Percentiles rank a stretch among this genome's conserved stretches.
Conservation (phyloP, 1,140 invertebrate genomes). For the Venturia canescens region DNA sequence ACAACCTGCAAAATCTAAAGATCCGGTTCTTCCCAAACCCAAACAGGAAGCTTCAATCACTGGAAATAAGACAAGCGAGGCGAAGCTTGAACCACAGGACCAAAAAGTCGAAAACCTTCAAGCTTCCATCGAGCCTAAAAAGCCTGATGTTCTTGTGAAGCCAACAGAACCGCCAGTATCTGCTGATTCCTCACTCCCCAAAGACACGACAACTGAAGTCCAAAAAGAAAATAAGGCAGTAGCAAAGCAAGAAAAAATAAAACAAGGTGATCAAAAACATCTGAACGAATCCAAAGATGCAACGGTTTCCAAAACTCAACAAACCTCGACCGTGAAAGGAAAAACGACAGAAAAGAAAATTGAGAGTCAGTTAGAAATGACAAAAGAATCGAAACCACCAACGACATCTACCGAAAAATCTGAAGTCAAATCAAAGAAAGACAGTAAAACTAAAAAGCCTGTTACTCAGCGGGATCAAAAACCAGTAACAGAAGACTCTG, state of each 20-base stretch:
- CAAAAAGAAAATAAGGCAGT: conserved; percentile 2
- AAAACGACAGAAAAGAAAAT: not conserved
- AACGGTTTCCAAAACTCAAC: not conserved
- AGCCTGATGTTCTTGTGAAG: conserved; percentile 3
- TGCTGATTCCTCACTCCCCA: not conserved
- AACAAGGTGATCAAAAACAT: not conserved
- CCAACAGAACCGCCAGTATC: not conserved
- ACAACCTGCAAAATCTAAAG: not conserved
- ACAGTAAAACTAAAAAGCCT: not conserved
- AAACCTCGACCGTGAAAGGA: conserved; percentile 1
- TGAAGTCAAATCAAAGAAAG: conserved; percentile 11
- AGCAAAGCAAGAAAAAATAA: not conserved
- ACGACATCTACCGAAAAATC: not conserved
- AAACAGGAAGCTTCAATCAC: not conserved
- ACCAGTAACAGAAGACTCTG: not conserved
- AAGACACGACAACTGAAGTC: not conserved
- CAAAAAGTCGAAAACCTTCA: not conserved
- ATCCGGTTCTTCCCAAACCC: not conserved
- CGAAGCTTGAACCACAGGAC: not conserved
- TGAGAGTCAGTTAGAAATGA: not conserved
- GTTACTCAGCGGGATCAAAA: not conserved
- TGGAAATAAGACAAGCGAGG: not conserved
- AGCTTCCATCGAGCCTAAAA: not conserved
- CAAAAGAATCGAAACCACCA: not conserved
- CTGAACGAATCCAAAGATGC: not conserved